Evolutionary conservation across 2,797 vertebrate species (phyloP).

Genomic region (Sciaenops ocellatus): DNA sequence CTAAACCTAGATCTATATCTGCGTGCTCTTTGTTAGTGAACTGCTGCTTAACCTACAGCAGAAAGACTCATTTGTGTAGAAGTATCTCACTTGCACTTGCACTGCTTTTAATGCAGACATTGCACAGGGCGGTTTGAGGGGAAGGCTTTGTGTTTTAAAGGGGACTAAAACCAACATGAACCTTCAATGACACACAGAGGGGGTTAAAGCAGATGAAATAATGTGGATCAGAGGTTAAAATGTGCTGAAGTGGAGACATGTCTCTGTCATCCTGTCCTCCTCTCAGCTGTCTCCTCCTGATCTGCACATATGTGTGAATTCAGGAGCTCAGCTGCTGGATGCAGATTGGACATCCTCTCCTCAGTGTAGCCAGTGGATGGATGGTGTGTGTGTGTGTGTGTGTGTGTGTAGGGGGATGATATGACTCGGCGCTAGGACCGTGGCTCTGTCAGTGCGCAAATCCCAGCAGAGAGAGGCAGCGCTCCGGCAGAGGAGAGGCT

Average conservation of each 20-base stretch:
- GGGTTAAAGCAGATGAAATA: neutral
- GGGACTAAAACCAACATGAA: neutral
- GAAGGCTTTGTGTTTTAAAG: conserved; percentile 41
- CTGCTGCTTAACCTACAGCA: no score
- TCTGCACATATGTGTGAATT: conserved; percentile 3
- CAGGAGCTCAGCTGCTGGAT: conserved; percentile 22
- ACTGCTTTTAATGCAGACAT: conserved; percentile 4
- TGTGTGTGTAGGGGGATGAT: conserved; percentile 2
- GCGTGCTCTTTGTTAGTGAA: no score
- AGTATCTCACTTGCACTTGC: no score
- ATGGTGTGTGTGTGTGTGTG: conserved; percentile 12
- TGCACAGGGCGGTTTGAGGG: neutral
- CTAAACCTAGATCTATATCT: no score
- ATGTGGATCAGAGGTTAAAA: neutral
- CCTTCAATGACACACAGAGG: neutral
- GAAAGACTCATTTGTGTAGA: no score
- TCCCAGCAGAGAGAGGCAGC: conserved; percentile 67
- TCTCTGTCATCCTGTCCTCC: neutral
- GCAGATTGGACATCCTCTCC: conserved; percentile 34
- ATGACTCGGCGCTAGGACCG: conserved; percentile 84
- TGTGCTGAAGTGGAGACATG: neutral
- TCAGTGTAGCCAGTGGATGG: neutral
- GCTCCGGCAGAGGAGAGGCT: conserved; percentile 59
- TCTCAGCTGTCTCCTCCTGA: neutral
- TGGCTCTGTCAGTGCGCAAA: conserved; percentile 69